A percentile compares a stretch with the other conserved stretches of the same genome.
These are phyloP conservation scores for Hirtodrosophila duncani DNA, from an alignment of 2,888 invertebrate species.

Conservation along the genomic window DNA sequence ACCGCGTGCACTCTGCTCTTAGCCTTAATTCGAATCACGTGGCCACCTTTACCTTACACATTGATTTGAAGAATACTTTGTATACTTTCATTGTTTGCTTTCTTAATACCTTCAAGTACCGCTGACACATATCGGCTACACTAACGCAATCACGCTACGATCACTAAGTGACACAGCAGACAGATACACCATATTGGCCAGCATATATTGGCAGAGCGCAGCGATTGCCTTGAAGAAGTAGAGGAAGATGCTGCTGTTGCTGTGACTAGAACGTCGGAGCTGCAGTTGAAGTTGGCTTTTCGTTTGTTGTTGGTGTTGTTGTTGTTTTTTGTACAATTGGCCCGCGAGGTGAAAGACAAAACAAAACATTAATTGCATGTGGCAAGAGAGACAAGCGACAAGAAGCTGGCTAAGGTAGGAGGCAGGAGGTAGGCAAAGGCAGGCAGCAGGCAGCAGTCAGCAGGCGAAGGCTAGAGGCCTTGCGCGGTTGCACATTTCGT, in stretches of 20 bases:
- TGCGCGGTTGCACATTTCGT: conserved; percentile 40
- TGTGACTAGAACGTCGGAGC: conserved; percentile 10
- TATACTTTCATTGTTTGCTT: no score
- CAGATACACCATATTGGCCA: no score
- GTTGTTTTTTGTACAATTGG: conserved; percentile 1
- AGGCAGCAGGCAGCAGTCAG: neutral
- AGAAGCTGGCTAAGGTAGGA: neutral
- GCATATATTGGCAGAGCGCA: no score
- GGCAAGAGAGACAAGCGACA: conserved; percentile 34
- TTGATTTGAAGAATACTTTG: no score
- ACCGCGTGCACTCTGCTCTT: no score
- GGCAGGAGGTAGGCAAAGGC: neutral
- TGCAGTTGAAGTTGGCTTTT: conserved; percentile 6
- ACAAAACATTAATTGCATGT: conserved; percentile 61
- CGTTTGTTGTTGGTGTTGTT: conserved; percentile 1
- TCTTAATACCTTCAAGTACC: no score
- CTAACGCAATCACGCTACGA: no score
- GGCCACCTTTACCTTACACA: no score
- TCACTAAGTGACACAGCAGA: no score
- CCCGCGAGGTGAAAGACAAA: conserved; percentile 55
- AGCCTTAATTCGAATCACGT: no score
- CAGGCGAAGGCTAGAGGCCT: conserved; percentile 14
- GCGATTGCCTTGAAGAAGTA: neutral
- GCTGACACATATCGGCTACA: no score
- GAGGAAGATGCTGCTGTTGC: conserved; percentile 22